Conservation (phyloP, 1,140 invertebrate genomes). For the Papilio machaon region DNA sequence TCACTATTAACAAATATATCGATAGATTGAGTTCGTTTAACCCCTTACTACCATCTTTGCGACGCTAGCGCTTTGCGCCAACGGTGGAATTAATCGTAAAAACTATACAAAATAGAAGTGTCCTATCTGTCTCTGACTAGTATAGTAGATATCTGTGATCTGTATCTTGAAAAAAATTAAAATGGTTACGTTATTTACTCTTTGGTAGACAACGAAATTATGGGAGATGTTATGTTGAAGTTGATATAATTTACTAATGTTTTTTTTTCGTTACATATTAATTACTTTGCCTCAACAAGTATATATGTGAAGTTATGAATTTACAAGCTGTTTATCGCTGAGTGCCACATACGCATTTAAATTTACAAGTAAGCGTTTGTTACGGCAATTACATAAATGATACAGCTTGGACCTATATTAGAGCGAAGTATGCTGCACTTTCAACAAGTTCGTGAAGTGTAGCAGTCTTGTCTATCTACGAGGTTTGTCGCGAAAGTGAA, state of each 20-base stretch:
- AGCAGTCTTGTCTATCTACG: constrained; percentile 4
- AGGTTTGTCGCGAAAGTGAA: constrained; percentile 33
- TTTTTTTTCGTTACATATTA: constrained; percentile 22
- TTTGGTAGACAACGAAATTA: constrained; percentile 20
- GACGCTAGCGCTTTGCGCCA: too few species aligned
- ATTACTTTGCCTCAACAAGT: constrained; percentile 20
- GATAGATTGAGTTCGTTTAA: too few species aligned
- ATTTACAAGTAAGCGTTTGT: constrained; percentile 36
- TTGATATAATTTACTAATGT: constrained; percentile 21
- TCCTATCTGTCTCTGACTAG: too few species aligned
- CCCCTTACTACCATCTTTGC: too few species aligned
- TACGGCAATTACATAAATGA: constrained; percentile 36
- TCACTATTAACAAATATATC: too few species aligned
- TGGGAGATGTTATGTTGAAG: constrained; percentile 30
- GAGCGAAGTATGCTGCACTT: constrained; percentile 35
- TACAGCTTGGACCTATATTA: constrained; percentile 31
- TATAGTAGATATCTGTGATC: too few species aligned
- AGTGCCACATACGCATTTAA: constrained; percentile 28
- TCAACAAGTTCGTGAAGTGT: constrained; percentile 37
- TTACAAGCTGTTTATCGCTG: constrained; percentile 26
- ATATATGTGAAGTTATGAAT: constrained; percentile 35
- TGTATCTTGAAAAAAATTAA: background rate
- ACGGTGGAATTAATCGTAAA: too few species aligned
- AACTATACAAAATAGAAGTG: too few species aligned
- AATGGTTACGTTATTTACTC: constrained; percentile 10